Conservation (phyloP, 2,888 invertebrate genomes). For the Glyphotaelius pellucidus region DNA sequence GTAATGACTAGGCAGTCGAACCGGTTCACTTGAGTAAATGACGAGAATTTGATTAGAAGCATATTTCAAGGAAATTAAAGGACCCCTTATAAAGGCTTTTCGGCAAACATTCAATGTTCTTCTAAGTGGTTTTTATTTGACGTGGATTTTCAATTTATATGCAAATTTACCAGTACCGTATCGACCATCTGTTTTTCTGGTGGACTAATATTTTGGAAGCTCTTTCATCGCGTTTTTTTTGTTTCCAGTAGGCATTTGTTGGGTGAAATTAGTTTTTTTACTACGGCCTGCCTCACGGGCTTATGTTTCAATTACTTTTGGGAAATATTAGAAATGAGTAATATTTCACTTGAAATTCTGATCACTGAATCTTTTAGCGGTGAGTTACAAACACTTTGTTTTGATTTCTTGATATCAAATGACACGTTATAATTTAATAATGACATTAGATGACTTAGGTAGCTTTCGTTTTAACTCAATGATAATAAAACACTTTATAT, state of each 20-base stretch:
- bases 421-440: not conserved
- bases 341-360: not conserved
- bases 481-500: too few species aligned
- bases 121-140: constrained; percentile 65
- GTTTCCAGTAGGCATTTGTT: constrained; percentile 3
- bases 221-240: constrained; percentile 50
- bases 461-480: too few species aligned
- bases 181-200: constrained; percentile 54
- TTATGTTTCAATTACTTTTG: constrained; percentile 16
- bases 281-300: not conserved
- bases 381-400: not conserved
- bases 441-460: too few species aligned
- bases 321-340: not conserved
- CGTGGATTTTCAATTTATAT: constrained; percentile 66
- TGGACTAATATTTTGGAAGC: constrained; percentile 57
- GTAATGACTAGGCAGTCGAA: not conserved
- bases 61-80: constrained; percentile 30
- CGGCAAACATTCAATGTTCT: constrained; percentile 51
- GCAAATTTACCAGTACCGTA: constrained; percentile 59
- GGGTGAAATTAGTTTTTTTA: constrained; percentile 12
- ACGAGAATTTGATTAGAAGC: not conserved
- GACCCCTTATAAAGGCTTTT: constrained; percentile 4
- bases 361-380: not conserved
- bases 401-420: not conserved
- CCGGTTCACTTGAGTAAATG: not conserved